Evolutionary conservation across 2,797 vertebrate species (phyloP), one percentile per base, ranked within the genome.

Genomic region (Sebastes aleutianus): DNA sequence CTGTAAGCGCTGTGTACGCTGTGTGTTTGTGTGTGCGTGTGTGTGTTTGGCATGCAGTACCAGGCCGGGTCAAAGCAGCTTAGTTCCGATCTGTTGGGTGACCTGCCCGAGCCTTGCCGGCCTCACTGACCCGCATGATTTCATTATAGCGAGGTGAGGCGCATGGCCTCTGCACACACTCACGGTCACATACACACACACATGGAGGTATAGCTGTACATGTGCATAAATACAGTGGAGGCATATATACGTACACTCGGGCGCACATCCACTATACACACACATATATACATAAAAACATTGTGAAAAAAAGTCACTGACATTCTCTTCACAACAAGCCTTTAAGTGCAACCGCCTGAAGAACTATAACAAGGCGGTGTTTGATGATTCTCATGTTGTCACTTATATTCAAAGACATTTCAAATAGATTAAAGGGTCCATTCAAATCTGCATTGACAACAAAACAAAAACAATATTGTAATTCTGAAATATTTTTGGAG

Each of bases 31-130:
- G 36, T 39, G 36, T 68, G 50, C 80, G 81, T 87, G 83, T 86
- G 82, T 79, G 84, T 79, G 84, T 92, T 91, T 94, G 93, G 94
- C 93, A 87, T 76, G 85, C 90, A 82, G 92, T 88, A 93, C 94
- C 94, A 94, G 94, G 84, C 91, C 56, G 87, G 95, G 95, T 96
- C 96, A 95, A 92, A 95, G 94, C 90, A 94, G 94, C 94, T 96
- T 96, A 96, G 92, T 95, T 96, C 95, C 92, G 90, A 95, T 93
- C 93, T 88, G 92, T 82, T 94, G 95, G 90, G 72, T 92, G 95
- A 96, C 95, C 95, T 96, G 94, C 93, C 73, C 54, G 83, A 87
- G 90, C 88, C 84, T 82, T 72, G 81, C 84, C 80, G 84, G 91
- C 93, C 94, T 88, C 90, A 85, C 86, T 95, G 95, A 96, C 95